These are phyloP conservation scores for Penaeus japonicus DNA, from an alignment of 1,140 invertebrate species.

Conservation along the genomic window DNA sequence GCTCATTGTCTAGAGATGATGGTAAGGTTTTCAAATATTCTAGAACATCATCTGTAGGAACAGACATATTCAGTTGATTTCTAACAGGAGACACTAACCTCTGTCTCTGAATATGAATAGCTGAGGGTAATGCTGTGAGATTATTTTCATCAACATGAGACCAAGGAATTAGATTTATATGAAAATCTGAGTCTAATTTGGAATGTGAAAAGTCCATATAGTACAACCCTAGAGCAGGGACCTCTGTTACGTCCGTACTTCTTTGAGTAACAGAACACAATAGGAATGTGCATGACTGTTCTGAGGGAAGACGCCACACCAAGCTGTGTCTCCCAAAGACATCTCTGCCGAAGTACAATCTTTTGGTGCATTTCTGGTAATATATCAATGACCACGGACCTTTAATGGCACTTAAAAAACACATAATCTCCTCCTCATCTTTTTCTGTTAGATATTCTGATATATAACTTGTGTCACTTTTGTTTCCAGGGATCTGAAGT, in stretches of 20 bases:
- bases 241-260: constrained; percentile 56
- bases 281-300: constrained; percentile 64
- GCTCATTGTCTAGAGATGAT: constrained; percentile 63
- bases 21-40: constrained; percentile 13
- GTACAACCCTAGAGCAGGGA: constrained; percentile 57
- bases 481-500: constrained; percentile 59
- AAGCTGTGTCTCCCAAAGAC: constrained; percentile 84
- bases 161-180: constrained; percentile 21
- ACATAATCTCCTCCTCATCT: constrained; percentile 64
- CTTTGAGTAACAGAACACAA: constrained; percentile 71
- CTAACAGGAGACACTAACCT: constrained; percentile 20
- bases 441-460: constrained; percentile 58
- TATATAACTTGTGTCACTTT: constrained; percentile 59
- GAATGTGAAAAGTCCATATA: constrained; percentile 16
- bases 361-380: constrained; percentile 71
- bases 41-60: constrained; percentile 3
- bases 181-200: neutral
- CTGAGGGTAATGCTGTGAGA: neutral
- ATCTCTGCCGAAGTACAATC: constrained; percentile 86
- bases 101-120: neutral
- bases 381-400: constrained; percentile 88
- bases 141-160: constrained; percentile 3
- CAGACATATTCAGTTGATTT: constrained; percentile 31
- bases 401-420: constrained; percentile 69
- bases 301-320: constrained; percentile 69